A percentile compares a stretch with the other conserved stretches of the same genome.
Conservation (phyloP, 2,888 invertebrate genomes). For the Acanthopleura granulata region DNA sequence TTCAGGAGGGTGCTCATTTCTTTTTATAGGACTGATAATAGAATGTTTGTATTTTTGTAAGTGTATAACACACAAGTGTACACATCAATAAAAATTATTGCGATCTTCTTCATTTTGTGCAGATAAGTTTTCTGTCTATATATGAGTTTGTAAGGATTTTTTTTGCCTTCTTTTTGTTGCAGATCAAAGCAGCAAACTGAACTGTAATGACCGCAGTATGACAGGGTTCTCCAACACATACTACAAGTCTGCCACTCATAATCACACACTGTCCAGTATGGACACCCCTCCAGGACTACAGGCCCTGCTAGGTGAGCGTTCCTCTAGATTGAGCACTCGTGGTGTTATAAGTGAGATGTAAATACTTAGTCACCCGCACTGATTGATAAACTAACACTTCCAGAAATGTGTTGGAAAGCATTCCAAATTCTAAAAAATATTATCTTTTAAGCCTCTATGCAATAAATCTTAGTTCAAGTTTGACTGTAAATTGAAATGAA, state of each 20-base stretch:
- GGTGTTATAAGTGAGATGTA: not conserved
- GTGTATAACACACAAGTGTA: too few relatives aligned
- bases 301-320: conserved; percentile 75
- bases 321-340: not conserved
- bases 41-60: too few relatives aligned
- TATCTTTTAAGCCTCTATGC: too few relatives aligned
- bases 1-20: too few relatives aligned
- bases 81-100: too few relatives aligned
- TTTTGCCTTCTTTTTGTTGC: not conserved
- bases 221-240: conserved; percentile 47
- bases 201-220: conserved; percentile 61
- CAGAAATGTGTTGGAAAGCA: too few relatives aligned
- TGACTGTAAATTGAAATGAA: too few relatives aligned
- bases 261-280: conserved; percentile 54
- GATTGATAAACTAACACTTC: too few relatives aligned
- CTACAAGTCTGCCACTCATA: conserved; percentile 55
- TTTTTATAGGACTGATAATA: too few relatives aligned
- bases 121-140: not conserved
- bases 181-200: conserved; percentile 25
- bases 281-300: conserved; percentile 77
- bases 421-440: too few relatives aligned
- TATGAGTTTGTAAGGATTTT: not conserved
- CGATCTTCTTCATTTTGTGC: not conserved
- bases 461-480: too few relatives aligned
- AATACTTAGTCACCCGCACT: not conserved